Evolutionary conservation across 2,888 invertebrate genomes (phyloP).

Genomic region (Polydesmus complanatus): DNA sequence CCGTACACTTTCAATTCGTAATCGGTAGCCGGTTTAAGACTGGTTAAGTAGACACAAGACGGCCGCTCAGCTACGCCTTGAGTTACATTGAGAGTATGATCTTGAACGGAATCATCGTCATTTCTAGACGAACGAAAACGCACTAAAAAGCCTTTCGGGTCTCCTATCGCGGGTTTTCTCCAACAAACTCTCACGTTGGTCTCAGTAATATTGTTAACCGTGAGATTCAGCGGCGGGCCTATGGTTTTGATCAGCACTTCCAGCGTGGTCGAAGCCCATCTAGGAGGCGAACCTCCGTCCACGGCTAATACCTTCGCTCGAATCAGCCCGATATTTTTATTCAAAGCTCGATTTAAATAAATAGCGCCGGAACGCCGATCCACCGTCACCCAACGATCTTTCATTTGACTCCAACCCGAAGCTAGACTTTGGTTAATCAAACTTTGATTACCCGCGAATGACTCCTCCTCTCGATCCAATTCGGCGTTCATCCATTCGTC

Average conservation of each 20-base stretch:
- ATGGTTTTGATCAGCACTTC: constrained; percentile 8
- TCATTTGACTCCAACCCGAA: neutral
- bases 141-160: neutral
- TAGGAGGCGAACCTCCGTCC: constrained; percentile 9
- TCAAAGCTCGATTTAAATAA: neutral
- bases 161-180: neutral
- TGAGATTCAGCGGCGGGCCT: neutral
- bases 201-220: constrained; percentile 3
- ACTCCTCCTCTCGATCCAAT: neutral
- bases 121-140: neutral
- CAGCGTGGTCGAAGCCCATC: neutral
- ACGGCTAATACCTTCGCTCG: neutral
- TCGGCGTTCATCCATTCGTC: neutral
- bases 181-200: constrained; percentile 8
- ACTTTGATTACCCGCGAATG: too few species aligned
- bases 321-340: neutral
- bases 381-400: neutral
- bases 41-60: neutral
- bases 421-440: too few species aligned
- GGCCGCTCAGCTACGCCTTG: neutral
- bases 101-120: neutral
- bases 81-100: neutral
- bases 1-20: constrained; percentile 3
- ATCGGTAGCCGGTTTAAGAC: neutral
- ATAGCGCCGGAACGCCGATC: neutral